Conservation (phyloP, 2,113 vertebrate genomes). For the Oncorhynchus clarkii region DNA sequence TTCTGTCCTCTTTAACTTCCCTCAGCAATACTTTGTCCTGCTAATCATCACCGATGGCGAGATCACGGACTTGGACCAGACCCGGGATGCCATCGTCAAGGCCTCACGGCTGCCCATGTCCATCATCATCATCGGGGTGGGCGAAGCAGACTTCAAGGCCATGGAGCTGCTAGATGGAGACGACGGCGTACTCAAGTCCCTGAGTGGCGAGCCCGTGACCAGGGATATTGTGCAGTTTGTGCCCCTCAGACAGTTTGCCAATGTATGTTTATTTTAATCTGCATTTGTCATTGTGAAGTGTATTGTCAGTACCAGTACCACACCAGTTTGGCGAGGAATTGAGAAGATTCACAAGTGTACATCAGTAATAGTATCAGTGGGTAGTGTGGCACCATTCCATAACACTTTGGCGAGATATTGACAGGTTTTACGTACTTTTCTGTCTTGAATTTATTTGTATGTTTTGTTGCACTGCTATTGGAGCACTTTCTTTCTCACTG, state of each 20-base stretch:
- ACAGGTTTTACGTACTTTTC: too few species aligned
- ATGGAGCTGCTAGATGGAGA: constrained; percentile 94
- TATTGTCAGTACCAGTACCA: too few species aligned
- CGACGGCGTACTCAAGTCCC: constrained; percentile 76
- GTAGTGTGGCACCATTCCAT: too few species aligned
- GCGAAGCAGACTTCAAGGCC: constrained; percentile 87
- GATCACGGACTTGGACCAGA: constrained; percentile 92
- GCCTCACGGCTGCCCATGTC: constrained; percentile 87
- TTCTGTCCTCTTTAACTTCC: constrained; percentile 4
- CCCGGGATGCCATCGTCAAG: constrained; percentile 81
- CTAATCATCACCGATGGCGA: constrained; percentile 94
- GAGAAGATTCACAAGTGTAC: too few species aligned
- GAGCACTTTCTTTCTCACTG: not conserved
- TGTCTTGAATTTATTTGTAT: too few species aligned
- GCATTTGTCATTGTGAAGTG: not conserved
- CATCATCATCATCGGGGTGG: constrained; percentile 90
- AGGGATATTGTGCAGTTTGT: constrained; percentile 94
- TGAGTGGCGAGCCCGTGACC: constrained; percentile 74
- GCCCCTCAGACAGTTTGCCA: constrained; percentile 81
- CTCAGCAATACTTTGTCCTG: constrained; percentile 90
- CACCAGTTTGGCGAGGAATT: too few species aligned
- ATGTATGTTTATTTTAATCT: constrained; percentile 66
- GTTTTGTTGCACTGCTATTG: too few species aligned
- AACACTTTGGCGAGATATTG: too few species aligned
- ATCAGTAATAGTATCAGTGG: too few species aligned